These are phyloP conservation scores for Cotesia vestalis DNA, from an alignment of 1,140 invertebrate genomes.

Conservation along the genomic window DNA sequence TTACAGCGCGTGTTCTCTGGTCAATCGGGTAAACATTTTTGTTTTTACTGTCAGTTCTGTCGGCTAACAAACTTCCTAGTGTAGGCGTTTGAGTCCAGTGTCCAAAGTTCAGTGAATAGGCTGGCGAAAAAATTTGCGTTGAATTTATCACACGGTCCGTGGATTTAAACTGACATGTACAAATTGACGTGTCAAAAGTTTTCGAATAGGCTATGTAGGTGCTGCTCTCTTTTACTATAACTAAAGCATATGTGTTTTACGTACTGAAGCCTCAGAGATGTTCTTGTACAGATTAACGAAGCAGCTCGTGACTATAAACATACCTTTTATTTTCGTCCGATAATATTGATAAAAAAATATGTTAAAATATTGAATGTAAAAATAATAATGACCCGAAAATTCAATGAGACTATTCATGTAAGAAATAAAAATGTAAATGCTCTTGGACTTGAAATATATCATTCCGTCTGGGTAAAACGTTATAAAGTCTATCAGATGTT, in stretches of 20 bases:
- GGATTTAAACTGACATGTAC: slow-evolving; percentile 50
- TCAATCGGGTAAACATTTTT: slow-evolving; percentile 39
- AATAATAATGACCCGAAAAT: not conserved
- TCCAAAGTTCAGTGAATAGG: not conserved
- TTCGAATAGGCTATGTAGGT: slow-evolving; percentile 31
- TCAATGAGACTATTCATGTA: not conserved
- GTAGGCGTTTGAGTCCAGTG: not conserved
- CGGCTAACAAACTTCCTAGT: not conserved
- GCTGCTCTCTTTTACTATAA: slow-evolving; percentile 19
- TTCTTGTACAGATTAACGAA: slow-evolving; percentile 20
- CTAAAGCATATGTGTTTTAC: slow-evolving; percentile 10
- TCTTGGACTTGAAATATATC: not conserved
- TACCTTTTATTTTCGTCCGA: too few relatives aligned
- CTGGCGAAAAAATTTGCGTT: slow-evolving; percentile 8
- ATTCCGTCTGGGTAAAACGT: slow-evolving; percentile 9
- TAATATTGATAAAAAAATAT: too few relatives aligned
- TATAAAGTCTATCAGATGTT: slow-evolving; percentile 18
- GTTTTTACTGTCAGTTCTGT: slow-evolving; percentile 27
- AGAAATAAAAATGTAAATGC: slow-evolving; percentile 4
- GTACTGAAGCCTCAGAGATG: not conserved
- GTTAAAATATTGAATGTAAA: too few relatives aligned
- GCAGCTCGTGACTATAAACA: slow-evolving; percentile 15
- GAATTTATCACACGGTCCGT: slow-evolving; percentile 35
- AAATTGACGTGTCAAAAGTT: slow-evolving; percentile 52
- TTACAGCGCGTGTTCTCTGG: slow-evolving; percentile 19